phyloP scores from a whole-genome alignment of 2,888 invertebrate genomes.

The Chrysolina oricalcia region DNA sequence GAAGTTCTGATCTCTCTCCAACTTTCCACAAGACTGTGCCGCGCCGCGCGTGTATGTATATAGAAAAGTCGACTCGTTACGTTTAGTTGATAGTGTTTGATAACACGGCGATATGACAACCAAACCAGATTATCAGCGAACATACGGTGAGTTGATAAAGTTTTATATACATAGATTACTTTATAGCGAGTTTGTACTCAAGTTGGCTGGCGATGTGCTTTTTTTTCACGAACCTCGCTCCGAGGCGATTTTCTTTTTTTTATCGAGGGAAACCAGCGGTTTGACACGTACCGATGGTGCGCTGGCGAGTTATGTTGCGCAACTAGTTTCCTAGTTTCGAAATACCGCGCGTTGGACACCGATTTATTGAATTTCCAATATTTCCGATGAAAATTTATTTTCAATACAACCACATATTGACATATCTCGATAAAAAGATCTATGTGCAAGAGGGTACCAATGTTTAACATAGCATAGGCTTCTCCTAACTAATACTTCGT shows the following conservation, averaged over 20 bases:
- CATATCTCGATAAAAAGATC: no score
- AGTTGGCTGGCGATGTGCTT: constrained; percentile 49
- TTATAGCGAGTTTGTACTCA: constrained; percentile 61
- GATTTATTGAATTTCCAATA: neutral
- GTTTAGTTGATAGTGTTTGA: constrained; percentile 66
- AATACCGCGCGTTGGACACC: neutral
- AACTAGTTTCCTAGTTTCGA: neutral
- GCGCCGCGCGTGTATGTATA: constrained; percentile 34
- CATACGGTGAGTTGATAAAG: constrained; percentile 70
- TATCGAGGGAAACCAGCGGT: neutral
- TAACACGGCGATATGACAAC: constrained; percentile 69
- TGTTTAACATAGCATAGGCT: no score
- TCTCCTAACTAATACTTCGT: no score
- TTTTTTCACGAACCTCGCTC: constrained; percentile 3
- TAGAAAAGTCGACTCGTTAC: constrained; percentile 46
- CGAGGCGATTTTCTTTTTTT: constrained; percentile 33
- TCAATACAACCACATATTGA: no score
- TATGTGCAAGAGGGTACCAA: no score
- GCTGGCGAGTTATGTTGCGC: neutral
- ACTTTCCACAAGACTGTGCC: constrained; percentile 42
- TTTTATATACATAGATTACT: constrained; percentile 69
- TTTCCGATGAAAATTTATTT: no score
- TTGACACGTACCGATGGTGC: constrained; percentile 15
- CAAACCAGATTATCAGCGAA: constrained; percentile 70
- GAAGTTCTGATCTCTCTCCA: constrained; percentile 49